Base-by-base conservation (phyloP, 1,140 invertebrate genomes). In the Chymomyza costata region DNA sequence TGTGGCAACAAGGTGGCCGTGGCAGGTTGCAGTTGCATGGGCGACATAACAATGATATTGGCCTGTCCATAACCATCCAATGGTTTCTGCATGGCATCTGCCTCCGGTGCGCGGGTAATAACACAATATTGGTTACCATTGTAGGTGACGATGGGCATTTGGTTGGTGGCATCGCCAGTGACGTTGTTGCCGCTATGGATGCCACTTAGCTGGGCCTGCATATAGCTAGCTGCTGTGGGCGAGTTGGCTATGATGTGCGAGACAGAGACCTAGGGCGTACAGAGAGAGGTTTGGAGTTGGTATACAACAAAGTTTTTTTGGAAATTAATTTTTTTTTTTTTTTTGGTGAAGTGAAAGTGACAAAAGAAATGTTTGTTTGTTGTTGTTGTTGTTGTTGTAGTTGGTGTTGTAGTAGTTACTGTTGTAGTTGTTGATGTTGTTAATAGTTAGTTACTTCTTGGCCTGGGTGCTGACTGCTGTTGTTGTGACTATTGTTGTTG, bases 111-210 rank as follows among this genome's bases (percentile, higher is more conserved):
- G 30, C 82, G 57, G 6, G 82, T 82, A 28, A 83, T 83, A 41
- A 83, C 82, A 48, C 82, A 83, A 67, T 83, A 83, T 53, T 83
- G 82, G 62, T 82, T 83, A 16, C 82, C 82, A 28, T 83, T 83
- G 52, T 83, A 83, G 43, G 82, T 83, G 60, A 83, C 82, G 44
- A 83, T 83, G 35, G 82, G 82, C 68, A 83, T 64, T 61, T 69
- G 44, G 39, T 41, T 59, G 60, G 51, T 40, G 52, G 44, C 35
- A 39, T 40, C 44, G 45, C 17, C 87, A 85, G 76, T 87, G 69
- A 31, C 59, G 53, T 31, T 87, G 87, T 46, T 87, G 86, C 55
- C 86, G 65, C 88, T 87, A 50, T 89, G 87, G 43, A 70, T 52
- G 21, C 58, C 65, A 47, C 49, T 85, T 19, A 85, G 57, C 35